Evolutionary conservation across 2,113 vertebrate species (phyloP).

Genomic region (Sinocyclocheilus maitianheensis): DNA sequence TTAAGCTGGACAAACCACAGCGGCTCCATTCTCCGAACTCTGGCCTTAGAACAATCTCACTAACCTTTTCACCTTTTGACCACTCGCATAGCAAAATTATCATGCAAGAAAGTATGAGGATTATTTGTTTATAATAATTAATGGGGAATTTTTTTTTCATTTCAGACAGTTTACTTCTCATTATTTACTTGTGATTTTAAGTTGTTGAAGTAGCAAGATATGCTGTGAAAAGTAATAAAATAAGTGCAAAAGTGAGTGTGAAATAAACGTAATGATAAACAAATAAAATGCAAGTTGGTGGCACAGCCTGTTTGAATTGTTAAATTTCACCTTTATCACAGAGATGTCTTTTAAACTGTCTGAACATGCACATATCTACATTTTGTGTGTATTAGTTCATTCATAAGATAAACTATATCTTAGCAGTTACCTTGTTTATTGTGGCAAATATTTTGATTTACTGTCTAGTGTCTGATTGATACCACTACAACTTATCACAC

Average conservation of each 20-base stretch:
- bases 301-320: background rate
- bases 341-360: background rate
- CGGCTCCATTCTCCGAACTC: background rate
- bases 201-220: background rate
- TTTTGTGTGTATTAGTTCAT: background rate
- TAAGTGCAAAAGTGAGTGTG: background rate
- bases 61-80: background rate
- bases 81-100: background rate
- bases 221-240: background rate
- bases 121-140: background rate
- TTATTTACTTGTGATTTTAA: background rate
- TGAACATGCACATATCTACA: background rate
- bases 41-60: background rate
- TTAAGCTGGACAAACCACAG: background rate
- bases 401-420: background rate
- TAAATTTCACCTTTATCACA: background rate
- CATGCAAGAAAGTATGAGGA: background rate
- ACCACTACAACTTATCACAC: background rate
- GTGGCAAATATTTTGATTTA: too few relatives aligned
- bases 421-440: background rate
- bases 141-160: background rate
- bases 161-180: constrained; percentile 3
- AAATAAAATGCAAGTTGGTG: background rate
- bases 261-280: background rate
- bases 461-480: background rate